These are phyloP conservation scores for Latheticus oryzae DNA, from an alignment of 2,888 invertebrate species.

Conservation along the genomic window DNA sequence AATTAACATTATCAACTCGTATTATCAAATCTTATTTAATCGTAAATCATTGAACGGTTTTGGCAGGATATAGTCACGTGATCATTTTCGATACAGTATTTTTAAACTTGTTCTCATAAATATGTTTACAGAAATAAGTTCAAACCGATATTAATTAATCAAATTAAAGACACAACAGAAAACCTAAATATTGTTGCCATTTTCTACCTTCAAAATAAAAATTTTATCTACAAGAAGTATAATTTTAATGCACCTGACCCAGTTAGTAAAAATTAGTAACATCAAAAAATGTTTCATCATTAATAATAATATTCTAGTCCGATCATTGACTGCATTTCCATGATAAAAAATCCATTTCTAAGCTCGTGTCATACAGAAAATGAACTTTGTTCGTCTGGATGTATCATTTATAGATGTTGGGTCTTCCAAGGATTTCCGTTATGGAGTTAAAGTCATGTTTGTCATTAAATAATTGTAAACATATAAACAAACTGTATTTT, in stretches of 20 bases:
- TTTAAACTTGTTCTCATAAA: constrained; percentile 14
- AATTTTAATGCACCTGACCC: too few species aligned
- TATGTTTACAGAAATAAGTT: constrained; percentile 22
- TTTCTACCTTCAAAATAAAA: constrained; percentile 12
- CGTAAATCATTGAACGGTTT: constrained; percentile 11
- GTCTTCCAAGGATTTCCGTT: constrained; percentile 40
- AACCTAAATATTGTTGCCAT: constrained; percentile 3
- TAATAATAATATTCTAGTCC: constrained; percentile 15
- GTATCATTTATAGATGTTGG: constrained; percentile 22
- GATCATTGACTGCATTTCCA: constrained; percentile 29
- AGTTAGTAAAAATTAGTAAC: too few species aligned
- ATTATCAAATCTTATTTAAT: constrained; percentile 11
- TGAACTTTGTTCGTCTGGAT: constrained; percentile 42
- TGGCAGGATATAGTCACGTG: constrained; percentile 26
- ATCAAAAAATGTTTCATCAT: neutral
- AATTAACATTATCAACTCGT: constrained; percentile 22
- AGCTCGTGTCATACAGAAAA: constrained; percentile 36
- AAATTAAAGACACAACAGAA: constrained; percentile 27
- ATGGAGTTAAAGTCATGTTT: constrained; percentile 17
- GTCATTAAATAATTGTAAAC: constrained; percentile 12
- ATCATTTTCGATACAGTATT: constrained; percentile 4
- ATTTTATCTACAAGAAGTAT: too few species aligned
- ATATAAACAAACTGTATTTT: too few species aligned
- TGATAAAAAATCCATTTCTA: constrained; percentile 3
- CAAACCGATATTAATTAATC: constrained; percentile 6